phyloP scores from a whole-genome alignment of 92 coral and sea anemone genomes.

The Chrysogorgia sp. region DNA sequence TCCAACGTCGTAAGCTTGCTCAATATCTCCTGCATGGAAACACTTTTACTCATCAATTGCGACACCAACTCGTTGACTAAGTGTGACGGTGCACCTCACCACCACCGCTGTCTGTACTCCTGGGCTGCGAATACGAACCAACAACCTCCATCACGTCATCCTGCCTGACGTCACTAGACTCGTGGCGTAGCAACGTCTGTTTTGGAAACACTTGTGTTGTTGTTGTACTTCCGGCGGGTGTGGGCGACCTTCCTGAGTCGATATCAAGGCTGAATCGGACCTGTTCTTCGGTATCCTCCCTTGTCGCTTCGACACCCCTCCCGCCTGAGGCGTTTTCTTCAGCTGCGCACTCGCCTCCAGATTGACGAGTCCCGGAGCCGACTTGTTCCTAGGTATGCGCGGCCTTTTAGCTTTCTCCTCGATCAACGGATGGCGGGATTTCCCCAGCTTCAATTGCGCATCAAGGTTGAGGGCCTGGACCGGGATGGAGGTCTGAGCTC shows the following conservation, averaged over 20 bases:
- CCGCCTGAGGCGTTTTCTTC: constrained; percentile 62
- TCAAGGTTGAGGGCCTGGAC: constrained; percentile 93
- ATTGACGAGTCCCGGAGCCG: constrained; percentile 56
- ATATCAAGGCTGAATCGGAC: constrained; percentile 88
- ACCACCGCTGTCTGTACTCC: background rate
- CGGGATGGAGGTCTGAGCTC: constrained; percentile 76
- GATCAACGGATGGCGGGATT: constrained; percentile 45
- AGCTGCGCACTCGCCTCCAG: constrained; percentile 64
- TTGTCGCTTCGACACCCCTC: constrained; percentile 40
- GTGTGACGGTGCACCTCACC: constrained; percentile 28
- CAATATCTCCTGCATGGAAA: constrained; percentile 32
- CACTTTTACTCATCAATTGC: constrained; percentile 26
- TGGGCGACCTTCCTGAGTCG: constrained; percentile 35
- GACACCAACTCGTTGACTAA: constrained; percentile 20
- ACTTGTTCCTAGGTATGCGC: constrained; percentile 44
- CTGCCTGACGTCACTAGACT: too few species aligned
- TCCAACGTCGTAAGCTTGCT: constrained; percentile 31
- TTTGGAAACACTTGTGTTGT: too few species aligned
- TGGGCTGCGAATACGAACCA: background rate
- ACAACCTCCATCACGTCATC: too few species aligned
- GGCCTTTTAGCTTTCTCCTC: constrained; percentile 33
- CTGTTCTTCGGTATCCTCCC: constrained; percentile 83
- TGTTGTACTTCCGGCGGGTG: too few species aligned
- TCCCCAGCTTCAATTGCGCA: constrained; percentile 87
- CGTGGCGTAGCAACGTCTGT: background rate